phyloP scores from a whole-genome alignment of 1,140 invertebrate genomes.

The Lutraria rhynchaena region DNA sequence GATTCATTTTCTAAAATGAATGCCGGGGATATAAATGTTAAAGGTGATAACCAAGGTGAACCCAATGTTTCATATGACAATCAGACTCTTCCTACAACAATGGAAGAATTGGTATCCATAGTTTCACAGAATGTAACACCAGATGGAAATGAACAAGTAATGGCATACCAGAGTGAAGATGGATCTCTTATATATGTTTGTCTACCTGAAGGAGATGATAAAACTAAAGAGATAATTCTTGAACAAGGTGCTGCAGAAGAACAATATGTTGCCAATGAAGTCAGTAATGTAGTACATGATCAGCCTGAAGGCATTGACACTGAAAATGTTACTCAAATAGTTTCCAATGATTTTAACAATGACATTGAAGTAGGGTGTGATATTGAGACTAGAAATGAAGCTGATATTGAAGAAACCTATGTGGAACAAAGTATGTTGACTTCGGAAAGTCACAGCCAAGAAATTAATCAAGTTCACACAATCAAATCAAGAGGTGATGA shows the following conservation, averaged over 20 bases:
- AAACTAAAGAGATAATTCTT: slow-evolving; percentile 2
- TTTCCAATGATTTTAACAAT: neutral
- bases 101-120: slow-evolving; percentile 32
- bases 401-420: too few relatives aligned
- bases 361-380: neutral
- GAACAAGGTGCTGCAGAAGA: neutral
- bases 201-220: slow-evolving; percentile 5
- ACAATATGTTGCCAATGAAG: neutral
- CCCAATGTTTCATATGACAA: neutral
- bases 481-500: too few relatives aligned
- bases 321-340: neutral
- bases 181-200: slow-evolving; percentile 46
- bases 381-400: too few relatives aligned
- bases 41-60: neutral
- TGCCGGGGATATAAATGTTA: neutral
- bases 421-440: too few relatives aligned
- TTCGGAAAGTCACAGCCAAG: too few relatives aligned
- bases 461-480: too few relatives aligned
- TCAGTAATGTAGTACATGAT: neutral
- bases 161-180: slow-evolving; percentile 49
- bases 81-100: slow-evolving; percentile 11
- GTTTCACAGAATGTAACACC: neutral
- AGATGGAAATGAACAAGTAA: slow-evolving; percentile 11
- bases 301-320: neutral
- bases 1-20: neutral